Evolutionary conservation across 2,888 invertebrate species (phyloP).

Genomic region (Eumacrocentrus americanus): DNA sequence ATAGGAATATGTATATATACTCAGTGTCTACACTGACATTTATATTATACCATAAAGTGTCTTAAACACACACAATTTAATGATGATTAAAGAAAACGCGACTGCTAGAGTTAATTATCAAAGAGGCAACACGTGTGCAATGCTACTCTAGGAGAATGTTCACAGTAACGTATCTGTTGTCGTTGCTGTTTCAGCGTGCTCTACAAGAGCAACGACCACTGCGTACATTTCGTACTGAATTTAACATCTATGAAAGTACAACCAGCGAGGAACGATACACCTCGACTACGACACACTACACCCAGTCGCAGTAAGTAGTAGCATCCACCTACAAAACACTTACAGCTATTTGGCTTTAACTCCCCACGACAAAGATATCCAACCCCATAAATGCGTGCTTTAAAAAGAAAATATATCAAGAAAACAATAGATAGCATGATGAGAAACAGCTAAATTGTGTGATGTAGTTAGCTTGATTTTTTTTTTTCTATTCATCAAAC

Average conservation of each 20-base stretch:
- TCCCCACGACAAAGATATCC: neutral
- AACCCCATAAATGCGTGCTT: slow-evolving; percentile 10
- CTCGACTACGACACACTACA: slow-evolving; percentile 71
- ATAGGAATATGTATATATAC: too few species aligned
- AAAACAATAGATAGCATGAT: neutral
- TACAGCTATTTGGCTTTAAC: too few species aligned
- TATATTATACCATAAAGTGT: too few species aligned
- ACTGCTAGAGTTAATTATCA: too few species aligned
- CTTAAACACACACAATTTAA: too few species aligned
- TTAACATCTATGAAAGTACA: slow-evolving; percentile 75
- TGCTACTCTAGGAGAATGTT: slow-evolving; percentile 45
- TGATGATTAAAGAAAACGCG: too few species aligned
- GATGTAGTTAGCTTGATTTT: slow-evolving; percentile 16
- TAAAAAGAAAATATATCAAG: slow-evolving; percentile 7
- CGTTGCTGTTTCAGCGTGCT: slow-evolving; percentile 57
- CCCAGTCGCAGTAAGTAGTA: slow-evolving; percentile 67
- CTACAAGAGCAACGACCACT: slow-evolving; percentile 66
- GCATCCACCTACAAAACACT: slow-evolving; percentile 4
- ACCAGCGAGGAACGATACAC: slow-evolving; percentile 69
- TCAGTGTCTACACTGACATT: too few species aligned
- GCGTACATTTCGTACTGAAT: slow-evolving; percentile 82
- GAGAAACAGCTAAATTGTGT: neutral
- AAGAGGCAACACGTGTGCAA: too few species aligned
- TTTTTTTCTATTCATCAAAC: too few species aligned
- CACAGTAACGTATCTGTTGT: slow-evolving; percentile 47